These are phyloP conservation scores for Neosilurus hyrtlii DNA, from an alignment of 2,797 vertebrate species.

Conservation along the genomic window DNA sequence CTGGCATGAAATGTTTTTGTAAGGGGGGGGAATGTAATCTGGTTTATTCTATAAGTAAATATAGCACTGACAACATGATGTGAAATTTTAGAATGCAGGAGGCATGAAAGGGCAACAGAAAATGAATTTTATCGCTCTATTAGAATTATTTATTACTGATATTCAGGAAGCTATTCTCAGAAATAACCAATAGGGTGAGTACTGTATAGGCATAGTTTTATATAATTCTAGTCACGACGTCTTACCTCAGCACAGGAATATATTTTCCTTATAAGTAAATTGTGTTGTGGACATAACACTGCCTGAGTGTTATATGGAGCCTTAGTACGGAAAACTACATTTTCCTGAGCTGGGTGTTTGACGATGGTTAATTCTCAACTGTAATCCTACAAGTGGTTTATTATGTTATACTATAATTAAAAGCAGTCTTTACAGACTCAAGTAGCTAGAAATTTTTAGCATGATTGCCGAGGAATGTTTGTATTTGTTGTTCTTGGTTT, in stretches of 20 bases:
- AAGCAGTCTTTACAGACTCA: background rate
- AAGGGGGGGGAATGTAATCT: background rate
- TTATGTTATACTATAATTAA: background rate
- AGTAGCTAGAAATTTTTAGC: constrained; percentile 3
- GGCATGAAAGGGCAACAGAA: background rate
- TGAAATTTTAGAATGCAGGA: constrained; percentile 9
- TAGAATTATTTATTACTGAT: constrained; percentile 11
- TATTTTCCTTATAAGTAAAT: background rate
- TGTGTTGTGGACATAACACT: background rate
- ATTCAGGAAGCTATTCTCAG: constrained; percentile 2
- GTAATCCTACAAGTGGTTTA: background rate
- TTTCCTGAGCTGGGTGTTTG: background rate
- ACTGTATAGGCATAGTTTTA: background rate
- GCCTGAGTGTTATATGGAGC: constrained; percentile 4
- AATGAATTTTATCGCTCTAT: background rate
- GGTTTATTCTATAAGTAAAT: constrained; percentile 10
- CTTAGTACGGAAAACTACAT: background rate
- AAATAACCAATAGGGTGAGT: background rate
- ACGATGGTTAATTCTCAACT: background rate
- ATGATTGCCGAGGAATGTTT: constrained; percentile 24
- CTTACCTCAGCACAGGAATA: background rate
- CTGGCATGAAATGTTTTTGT: background rate
- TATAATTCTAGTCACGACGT: background rate
- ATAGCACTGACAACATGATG: background rate
- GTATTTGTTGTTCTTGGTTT: constrained; percentile 38